Evolutionary conservation across 2,888 invertebrate species (phyloP), one percentile per base, ranked within the genome.

Genomic region (Drosophila tanythrix): DNA sequence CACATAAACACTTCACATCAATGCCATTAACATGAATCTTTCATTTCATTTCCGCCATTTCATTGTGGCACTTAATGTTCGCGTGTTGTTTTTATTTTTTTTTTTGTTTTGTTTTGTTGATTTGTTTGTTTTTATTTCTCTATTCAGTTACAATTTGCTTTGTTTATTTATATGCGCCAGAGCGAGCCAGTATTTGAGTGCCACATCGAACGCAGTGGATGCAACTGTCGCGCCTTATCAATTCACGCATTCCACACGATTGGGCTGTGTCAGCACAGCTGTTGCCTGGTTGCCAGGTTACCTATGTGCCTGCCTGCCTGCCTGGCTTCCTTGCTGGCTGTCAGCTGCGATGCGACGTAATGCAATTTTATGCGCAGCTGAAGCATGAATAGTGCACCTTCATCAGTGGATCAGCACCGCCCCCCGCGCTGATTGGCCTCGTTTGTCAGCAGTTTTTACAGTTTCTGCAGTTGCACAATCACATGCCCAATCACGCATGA

Each of bases 21-120:
- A 48, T 66, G 56, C 73, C 70, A 70, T 76, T 79, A 73, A 46
- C 74, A 76, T 84, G 73, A 84, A 84, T 84, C 71, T 68, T 82
- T 82, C 62, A 80, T 71, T 60, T 67, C 29, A 66, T 70, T 79
- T 60, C 35, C 27, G 27, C 31, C 33, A 6, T 55, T 40, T 18
- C 33, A 27, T 21, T 33, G 46, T 29, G 67, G 3, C 38, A 50
- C 61, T 69, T 69, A 40, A 48, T 38, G 36, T 38, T 38, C 31
- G 29, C 29, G 21, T 59, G 25, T 25, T 25, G 18, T 36, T 7
- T 53, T 35, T n/a, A 10, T 52, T 18, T 11, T 21, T 1, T 21
- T 3, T n/a, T 21, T 13, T 40, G 8, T 36, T 33, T 38, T 21
- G 38, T 15, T 31, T 40, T 21, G 38, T n/a, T 31, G 31, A 3